Evolutionary conservation across 2,888 invertebrate genomes (phyloP), one percentile per base, ranked within the genome.

Genomic region (Brachypalpus laphriformis): DNA sequence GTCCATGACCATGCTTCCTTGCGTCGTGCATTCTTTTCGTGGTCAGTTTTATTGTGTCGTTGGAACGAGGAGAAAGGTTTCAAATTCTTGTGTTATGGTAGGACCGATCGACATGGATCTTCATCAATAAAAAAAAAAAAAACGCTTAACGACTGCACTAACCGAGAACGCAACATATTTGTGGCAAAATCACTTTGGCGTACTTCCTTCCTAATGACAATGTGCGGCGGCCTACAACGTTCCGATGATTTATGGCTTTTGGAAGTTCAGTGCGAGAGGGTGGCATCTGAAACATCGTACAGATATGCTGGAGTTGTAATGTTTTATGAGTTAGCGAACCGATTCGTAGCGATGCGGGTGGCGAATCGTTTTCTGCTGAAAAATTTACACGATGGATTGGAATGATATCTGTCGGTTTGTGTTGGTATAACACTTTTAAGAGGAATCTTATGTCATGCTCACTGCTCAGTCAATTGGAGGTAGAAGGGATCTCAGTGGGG

Each of bases 201-300:
- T 83, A 83, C 83, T 83, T 83, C 83, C 83, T 78, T 70, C 80
- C 80, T 74, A 74, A 83, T 80, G 80, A 83, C 83, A 83, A 83
- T 83, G 47, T 78, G 72, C 54, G 61, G 80, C 80, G 78, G 68
- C 25, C 74, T 63, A 70, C 83, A 63, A 42, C 78, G 63, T 74
- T 56, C 37, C 59, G 57, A 78, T 83, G 83, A 83, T 83, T 83
- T 83, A 83, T 83, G 78, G 45, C 34, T 75, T 78, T 78, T 78
- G 51, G 78, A 71, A 72, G 82, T 74, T 68, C 59, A 54, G 31
- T 49, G 25, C 51, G 11, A 40, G 59, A 57, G 72, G 71, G 77
- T 66, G 66, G 65, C 71, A 63, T 65, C 54, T 54, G 40, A 22
- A 25, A 63, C 47, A 45, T 68, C 51, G 31, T 49, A 42, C 16